Conservation (phyloP, 2,113 vertebrate genomes). For the Sander lucioperca region DNA sequence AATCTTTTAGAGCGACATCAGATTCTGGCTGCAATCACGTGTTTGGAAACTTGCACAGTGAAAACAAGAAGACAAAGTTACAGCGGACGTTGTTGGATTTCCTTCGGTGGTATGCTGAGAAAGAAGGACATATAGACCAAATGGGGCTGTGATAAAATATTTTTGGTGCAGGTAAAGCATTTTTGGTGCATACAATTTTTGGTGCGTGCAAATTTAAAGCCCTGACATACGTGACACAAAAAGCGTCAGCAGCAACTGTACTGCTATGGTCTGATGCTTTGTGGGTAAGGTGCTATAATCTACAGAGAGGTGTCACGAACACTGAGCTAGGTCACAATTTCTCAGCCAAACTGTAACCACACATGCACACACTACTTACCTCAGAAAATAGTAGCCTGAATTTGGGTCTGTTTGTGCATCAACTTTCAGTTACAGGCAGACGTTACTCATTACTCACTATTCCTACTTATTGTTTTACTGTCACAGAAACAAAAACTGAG, state of each 20-base stretch:
- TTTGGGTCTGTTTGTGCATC: background rate
- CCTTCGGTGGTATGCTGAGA: too few species aligned
- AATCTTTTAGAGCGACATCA: too few species aligned
- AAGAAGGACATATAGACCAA: too few species aligned
- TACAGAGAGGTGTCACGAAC: constrained; percentile 10
- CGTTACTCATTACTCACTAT: too few species aligned
- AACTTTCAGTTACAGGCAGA: background rate
- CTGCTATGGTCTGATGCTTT: background rate
- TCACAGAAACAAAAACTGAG: background rate
- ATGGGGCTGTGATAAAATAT: too few species aligned
- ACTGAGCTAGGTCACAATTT: background rate
- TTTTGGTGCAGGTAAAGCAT: too few species aligned
- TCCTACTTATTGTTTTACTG: background rate
- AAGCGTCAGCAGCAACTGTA: background rate
- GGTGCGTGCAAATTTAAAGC: background rate
- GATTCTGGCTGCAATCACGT: too few species aligned
- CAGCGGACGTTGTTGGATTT: too few species aligned
- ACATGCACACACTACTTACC: background rate
- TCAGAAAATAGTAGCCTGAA: background rate
- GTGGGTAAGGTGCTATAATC: background rate
- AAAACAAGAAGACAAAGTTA: too few species aligned
- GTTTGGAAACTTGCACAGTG: too few species aligned
- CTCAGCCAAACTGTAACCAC: background rate
- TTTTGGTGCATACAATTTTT: too few species aligned
- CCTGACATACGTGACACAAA: background rate